A percentile compares a stretch with the other conserved stretches of the same genome.
These are phyloP conservation scores for Bradysia coprophila DNA, from an alignment of 1,140 invertebrate species.

Conservation along the genomic window DNA sequence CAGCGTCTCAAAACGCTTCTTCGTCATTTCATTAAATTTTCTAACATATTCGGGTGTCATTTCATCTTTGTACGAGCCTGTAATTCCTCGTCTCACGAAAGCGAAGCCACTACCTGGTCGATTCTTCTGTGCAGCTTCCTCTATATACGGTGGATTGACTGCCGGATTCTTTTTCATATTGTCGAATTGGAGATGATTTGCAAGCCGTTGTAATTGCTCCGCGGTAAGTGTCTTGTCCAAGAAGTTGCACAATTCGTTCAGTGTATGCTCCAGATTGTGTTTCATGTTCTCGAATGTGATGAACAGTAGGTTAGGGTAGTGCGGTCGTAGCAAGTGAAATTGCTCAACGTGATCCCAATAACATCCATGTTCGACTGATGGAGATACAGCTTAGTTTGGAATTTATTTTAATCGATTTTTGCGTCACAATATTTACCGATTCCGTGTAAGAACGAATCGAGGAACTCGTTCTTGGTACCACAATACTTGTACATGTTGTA, in stretches of 20 bases:
- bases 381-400: too few relatives aligned
- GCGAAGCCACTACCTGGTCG: slow-evolving; percentile 7
- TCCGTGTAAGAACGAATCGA: slow-evolving; percentile 37
- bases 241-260: slow-evolving; percentile 35
- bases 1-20: too few relatives aligned
- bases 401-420: too few relatives aligned
- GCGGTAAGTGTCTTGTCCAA: slow-evolving; percentile 29
- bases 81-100: slow-evolving; percentile 40
- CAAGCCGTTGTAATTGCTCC: slow-evolving; percentile 28
- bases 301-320: slow-evolving; percentile 37
- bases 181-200: slow-evolving; percentile 26
- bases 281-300: slow-evolving; percentile 49
- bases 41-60: slow-evolving; percentile 31
- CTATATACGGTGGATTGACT: not conserved
- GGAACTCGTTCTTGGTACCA: slow-evolving; percentile 41
- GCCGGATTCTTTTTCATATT: too few relatives aligned
- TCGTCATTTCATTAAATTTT: slow-evolving; percentile 35
- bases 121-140: too few relatives aligned
- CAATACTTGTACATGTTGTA: slow-evolving; percentile 37
- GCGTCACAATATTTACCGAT: too few relatives aligned
- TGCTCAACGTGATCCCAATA: slow-evolving; percentile 37
- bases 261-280: slow-evolving; percentile 34
- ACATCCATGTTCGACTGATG: slow-evolving; percentile 32
- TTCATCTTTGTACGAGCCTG: slow-evolving; percentile 41
- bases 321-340: slow-evolving; percentile 32